A percentile compares a stretch with the other conserved stretches of the same genome.
phyloP scores from a whole-genome alignment of 1,140 invertebrate genomes.

The Drosophila truncata region DNA sequence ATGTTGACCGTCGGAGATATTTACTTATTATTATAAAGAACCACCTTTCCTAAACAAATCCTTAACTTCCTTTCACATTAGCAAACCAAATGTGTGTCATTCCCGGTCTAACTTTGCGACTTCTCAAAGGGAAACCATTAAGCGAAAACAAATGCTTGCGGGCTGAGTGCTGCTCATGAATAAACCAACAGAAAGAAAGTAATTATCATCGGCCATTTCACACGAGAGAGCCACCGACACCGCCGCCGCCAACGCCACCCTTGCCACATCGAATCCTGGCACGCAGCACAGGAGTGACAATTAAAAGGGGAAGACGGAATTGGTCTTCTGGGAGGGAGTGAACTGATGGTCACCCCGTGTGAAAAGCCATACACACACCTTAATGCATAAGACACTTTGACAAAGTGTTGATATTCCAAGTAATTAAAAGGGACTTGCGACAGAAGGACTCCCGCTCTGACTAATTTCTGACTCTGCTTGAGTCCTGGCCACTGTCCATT shows the following conservation, averaged over 20 bases:
- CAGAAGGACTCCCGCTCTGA: conserved; percentile 45
- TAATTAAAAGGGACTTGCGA: conserved; percentile 80
- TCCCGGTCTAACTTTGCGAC: conserved; percentile 38
- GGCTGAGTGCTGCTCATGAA: conserved; percentile 62
- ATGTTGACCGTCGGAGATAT: background rate
- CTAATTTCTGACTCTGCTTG: conserved; percentile 72
- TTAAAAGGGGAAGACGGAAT: conserved; percentile 48
- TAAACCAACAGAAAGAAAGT: conserved; percentile 69
- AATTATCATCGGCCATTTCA: conserved; percentile 75
- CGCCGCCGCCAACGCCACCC: conserved; percentile 21
- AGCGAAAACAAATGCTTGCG: conserved; percentile 64
- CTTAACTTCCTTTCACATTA: conserved; percentile 19
- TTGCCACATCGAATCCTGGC: conserved; percentile 3
- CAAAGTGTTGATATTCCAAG: conserved; percentile 82
- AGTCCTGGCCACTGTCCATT: conserved; percentile 81
- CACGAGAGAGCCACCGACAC: conserved; percentile 25
- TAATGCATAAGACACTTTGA: conserved; percentile 68
- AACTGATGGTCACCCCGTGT: conserved; percentile 18
- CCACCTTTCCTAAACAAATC: background rate
- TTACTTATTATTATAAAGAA: background rate
- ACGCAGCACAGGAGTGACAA: conserved; percentile 49
- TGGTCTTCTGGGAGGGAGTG: conserved; percentile 23
- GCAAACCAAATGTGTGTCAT: conserved; percentile 36
- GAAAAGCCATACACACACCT: conserved; percentile 53
- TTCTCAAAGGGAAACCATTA: conserved; percentile 67